Evolutionary conservation across 2,888 invertebrate species (phyloP).

Genomic region (Drosophila testacea): DNA sequence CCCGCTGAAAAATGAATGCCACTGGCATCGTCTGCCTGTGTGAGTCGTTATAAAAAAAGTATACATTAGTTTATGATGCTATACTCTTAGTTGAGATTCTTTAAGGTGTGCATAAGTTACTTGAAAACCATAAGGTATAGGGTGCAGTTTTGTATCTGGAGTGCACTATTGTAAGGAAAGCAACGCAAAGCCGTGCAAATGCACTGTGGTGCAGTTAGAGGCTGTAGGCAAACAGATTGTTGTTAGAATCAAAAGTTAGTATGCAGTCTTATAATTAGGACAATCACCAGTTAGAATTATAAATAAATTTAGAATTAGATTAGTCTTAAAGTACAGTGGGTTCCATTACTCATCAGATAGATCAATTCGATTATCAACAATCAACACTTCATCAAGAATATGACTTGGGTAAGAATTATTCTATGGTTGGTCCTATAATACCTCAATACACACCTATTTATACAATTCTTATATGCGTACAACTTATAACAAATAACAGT

Average conservation of each 20-base stretch:
- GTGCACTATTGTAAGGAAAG: slow-evolving; percentile 50
- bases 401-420: too few species aligned
- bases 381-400: too few species aligned
- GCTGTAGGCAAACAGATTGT: slow-evolving; percentile 66
- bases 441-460: too few species aligned
- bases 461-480: too few species aligned
- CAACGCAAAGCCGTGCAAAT: slow-evolving; percentile 61
- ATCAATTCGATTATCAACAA: background rate
- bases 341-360: background rate
- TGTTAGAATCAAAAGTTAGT: slow-evolving; percentile 83
- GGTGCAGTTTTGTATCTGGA: slow-evolving; percentile 46
- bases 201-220: slow-evolving; percentile 63
- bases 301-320: slow-evolving; percentile 13
- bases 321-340: slow-evolving; percentile 25
- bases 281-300: slow-evolving; percentile 52
- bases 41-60: background rate
- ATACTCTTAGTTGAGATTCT: background rate
- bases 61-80: slow-evolving; percentile 13
- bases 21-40: slow-evolving; percentile 89
- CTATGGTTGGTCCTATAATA: too few species aligned
- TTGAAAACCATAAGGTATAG: slow-evolving; percentile 40
- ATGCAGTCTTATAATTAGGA: slow-evolving; percentile 53
- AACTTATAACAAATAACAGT: too few species aligned
- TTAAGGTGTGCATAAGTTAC: slow-evolving; percentile 61
- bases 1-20: slow-evolving; percentile 91